Percentiles rank a stretch among this genome's conserved stretches.
These are phyloP conservation scores for Drosophila punjabiensis DNA, from an alignment of 1,140 invertebrate genomes.

Conservation along the genomic window DNA sequence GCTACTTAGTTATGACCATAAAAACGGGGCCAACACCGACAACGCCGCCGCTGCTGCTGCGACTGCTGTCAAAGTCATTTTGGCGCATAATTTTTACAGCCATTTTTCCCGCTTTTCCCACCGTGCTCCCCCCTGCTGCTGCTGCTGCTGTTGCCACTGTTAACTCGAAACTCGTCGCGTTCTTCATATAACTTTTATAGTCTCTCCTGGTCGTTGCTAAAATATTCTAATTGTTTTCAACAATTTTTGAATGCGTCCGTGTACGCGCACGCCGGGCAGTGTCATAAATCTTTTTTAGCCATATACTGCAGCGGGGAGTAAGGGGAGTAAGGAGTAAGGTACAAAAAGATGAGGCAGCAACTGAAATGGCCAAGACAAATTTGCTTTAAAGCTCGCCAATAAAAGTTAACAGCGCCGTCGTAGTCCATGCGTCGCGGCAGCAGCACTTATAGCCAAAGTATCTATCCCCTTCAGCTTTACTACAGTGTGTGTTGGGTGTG, in stretches of 20 bases:
- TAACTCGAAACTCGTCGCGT: slow-evolving; percentile 52
- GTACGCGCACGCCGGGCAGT: slow-evolving; percentile 43
- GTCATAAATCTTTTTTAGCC: slow-evolving; percentile 66
- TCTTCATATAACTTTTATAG: slow-evolving; percentile 75
- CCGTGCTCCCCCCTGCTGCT: not conserved
- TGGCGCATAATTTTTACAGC: slow-evolving; percentile 78
- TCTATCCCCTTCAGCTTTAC: slow-evolving; percentile 21
- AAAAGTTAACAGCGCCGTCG: slow-evolving; percentile 74
- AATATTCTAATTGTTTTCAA: slow-evolving; percentile 84
- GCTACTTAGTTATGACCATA: slow-evolving; percentile 79
- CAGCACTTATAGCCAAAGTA: not conserved
- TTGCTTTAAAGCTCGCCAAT: slow-evolving; percentile 82
- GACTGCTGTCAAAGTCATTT: slow-evolving; percentile 77
- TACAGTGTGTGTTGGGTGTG: slow-evolving; percentile 14
- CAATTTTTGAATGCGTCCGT: slow-evolving; percentile 76
- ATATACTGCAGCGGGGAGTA: slow-evolving; percentile 37
- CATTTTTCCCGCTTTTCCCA: slow-evolving; percentile 35
- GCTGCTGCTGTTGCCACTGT: slow-evolving; percentile 14
- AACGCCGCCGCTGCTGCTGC: slow-evolving; percentile 21
- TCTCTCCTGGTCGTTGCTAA: slow-evolving; percentile 70
- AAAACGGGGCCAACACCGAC: slow-evolving; percentile 59
- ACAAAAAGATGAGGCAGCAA: slow-evolving; percentile 55
- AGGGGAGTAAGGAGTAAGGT: slow-evolving; percentile 10
- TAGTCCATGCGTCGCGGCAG: slow-evolving; percentile 25
- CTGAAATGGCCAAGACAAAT: slow-evolving; percentile 74